Percentiles rank a stretch among this genome's conserved stretches.
These are phyloP conservation scores for Ageneiosus marmoratus DNA, from an alignment of 2,113 vertebrate genomes.

Conservation along the genomic window DNA sequence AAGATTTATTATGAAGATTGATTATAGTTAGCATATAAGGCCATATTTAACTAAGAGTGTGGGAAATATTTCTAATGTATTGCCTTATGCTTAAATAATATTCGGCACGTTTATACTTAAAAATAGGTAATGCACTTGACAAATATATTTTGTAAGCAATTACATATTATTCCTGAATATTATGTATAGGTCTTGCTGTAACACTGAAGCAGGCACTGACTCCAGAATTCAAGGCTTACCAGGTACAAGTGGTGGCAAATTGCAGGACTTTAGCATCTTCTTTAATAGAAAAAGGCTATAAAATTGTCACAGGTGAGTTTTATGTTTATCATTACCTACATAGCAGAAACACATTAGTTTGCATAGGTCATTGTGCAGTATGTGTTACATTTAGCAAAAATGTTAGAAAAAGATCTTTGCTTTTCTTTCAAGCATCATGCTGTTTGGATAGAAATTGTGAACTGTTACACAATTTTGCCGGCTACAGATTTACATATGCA, in stretches of 20 bases:
- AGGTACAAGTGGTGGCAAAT: constrained; percentile 86
- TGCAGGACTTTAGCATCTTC: constrained; percentile 76
- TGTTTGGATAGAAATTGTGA: no score
- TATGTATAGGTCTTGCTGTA: constrained; percentile 82
- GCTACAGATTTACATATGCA: neutral
- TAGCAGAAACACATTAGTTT: neutral
- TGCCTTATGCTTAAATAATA: neutral
- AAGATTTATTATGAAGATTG: neutral
- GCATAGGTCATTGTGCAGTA: no score
- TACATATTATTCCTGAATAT: neutral
- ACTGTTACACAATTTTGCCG: neutral
- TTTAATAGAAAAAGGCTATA: constrained; percentile 81
- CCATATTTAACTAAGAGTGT: no score
- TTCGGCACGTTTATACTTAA: neutral
- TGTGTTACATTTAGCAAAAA: no score
- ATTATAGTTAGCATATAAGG: neutral
- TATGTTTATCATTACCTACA: neutral
- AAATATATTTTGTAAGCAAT: neutral
- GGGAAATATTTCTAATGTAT: neutral
- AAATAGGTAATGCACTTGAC: neutral
- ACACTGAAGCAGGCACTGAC: constrained; percentile 90
- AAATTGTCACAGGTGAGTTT: constrained; percentile 85
- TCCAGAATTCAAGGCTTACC: constrained; percentile 87
- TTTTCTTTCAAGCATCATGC: no score
- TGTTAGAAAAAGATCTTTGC: no score